phyloP scores from a whole-genome alignment of 2,888 invertebrate species.

The Entomobrya multifasciata region DNA sequence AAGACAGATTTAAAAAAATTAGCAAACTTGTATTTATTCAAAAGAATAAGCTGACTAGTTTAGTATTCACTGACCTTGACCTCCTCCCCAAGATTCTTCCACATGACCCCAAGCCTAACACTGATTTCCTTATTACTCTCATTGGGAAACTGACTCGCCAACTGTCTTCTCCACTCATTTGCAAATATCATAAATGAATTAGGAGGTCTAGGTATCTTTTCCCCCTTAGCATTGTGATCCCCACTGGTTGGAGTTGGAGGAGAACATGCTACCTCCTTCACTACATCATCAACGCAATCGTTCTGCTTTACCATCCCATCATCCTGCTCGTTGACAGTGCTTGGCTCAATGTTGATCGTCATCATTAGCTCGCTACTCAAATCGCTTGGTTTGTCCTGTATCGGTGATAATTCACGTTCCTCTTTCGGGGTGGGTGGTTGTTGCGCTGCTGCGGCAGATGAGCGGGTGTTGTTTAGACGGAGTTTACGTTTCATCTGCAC shows the following conservation, averaged over 20 bases:
- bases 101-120: slow-evolving; percentile 84
- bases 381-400: slow-evolving; percentile 8
- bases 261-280: background rate
- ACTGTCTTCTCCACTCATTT: slow-evolving; percentile 84
- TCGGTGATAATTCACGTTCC: too few relatives aligned
- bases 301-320: background rate
- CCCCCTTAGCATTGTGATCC: slow-evolving; percentile 66
- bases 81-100: slow-evolving; percentile 84
- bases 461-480: slow-evolving; percentile 8
- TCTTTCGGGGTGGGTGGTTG: too few relatives aligned
- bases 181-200: slow-evolving; percentile 86
- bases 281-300: background rate
- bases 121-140: slow-evolving; percentile 86
- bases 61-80: slow-evolving; percentile 82
- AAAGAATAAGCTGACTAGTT: too few relatives aligned
- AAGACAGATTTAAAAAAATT: background rate
- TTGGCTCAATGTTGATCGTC: slow-evolving; percentile 81
- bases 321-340: slow-evolving; percentile 79
- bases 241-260: background rate
- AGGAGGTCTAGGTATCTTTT: slow-evolving; percentile 84
- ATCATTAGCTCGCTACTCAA: slow-evolving; percentile 69
- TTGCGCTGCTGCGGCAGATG: too few relatives aligned
- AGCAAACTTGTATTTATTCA: too few relatives aligned
- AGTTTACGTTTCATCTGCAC: slow-evolving; percentile 52
- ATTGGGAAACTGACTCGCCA: slow-evolving; percentile 84